Base-by-base conservation (phyloP, 2,113 vertebrate species). In the Gymnarchus niloticus region DNA sequence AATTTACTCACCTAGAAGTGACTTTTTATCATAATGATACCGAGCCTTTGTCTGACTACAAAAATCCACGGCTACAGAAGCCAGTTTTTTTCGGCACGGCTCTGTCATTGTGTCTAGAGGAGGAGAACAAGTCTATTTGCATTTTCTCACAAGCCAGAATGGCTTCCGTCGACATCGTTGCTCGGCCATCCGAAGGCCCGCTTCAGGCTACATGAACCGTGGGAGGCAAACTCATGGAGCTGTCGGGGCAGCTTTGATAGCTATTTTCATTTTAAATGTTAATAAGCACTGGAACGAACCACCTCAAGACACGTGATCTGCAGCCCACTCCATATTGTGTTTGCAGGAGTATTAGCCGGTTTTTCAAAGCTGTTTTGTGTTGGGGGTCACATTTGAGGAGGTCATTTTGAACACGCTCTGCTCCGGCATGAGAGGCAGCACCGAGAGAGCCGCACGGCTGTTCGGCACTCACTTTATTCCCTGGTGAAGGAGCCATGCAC, bases 1-100 rank as follows among this genome's bases (percentile, higher is more conserved):
- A 88, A 90, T 90, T 90, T 88, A 85, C 87, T 88, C 84, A 88
- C 85, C 85, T 88, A 85, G 86, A 87, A 87, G 85, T 88, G 85
- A 88, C 89, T 87, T 87, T 87, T 87, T 85, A 86, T 88, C 86
- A 85, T 84, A 87, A 87, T 87, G 86, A 86, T 87, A 81, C 85
- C 76, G 77, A 78, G 17, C 21, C 41, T 46, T 85, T 89, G 86
- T 90, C 84, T 56, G 59, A 85, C 14, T 83, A 54, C 52, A 25
- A 21, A 23, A 59, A 78, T 21, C 56, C 44, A 3, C 49, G 23
- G 57, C 6, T 46, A 7, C 85, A 12, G 19, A 5, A 77, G 17
- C 21, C 37, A 21, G 17, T 48, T 21, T n/a, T 2, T 48, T 7
- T n/a, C 23, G 76, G 19, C 73, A 56, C 85, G 78, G 69, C 81